Evolutionary conservation across 2,113 vertebrate species (phyloP), one percentile per base, ranked within the genome.

Genomic region (Thryonomys swinderianus): DNA sequence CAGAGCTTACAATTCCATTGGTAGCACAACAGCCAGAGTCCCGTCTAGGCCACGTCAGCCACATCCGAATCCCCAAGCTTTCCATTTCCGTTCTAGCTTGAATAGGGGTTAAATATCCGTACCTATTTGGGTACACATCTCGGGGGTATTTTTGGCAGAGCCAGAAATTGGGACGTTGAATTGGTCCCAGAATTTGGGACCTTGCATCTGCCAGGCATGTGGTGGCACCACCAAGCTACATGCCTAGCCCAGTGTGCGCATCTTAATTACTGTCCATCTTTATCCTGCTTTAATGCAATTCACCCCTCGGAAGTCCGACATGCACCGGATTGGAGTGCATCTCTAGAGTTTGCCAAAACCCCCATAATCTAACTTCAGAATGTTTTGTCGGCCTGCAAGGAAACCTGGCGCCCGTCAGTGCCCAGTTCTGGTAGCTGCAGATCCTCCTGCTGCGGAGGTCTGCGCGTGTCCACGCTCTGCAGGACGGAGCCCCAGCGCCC

Each of bases 331-430:
- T 67, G 55, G 9, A 55, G 71, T 37, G 9, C 18, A 7, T 12
- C 57, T 34, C 1, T 6, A 57, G 64, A 34, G 32, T 0, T 37
- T 13, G 64, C 25, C 37, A 4, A 17, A 32, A 30, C 1, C 30
- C 13, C 27, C 7, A 5, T 27, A 1, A 0, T 9, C 4, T 45
- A 16, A 7, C 37, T 32, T 21, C 3, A 64, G 21, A 27, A 55
- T 17, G 16, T 23, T 51, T 40, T 14, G 18, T 32, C 30, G n/a
- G 57, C 53, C 64, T 32, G 14, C 7, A 10, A 32, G 42, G 71
- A 51, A 37, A 4, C 9, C 11, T 21, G 34, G 14, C 13, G 0
- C 2, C 16, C 7, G 1, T 5, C 32, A 5, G 34, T 2, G 6
- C 16, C 16, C 14, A 37, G 32, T 2, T 5, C 17, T 23, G 10